Conservation (phyloP, 2,797 vertebrate genomes). For the Dicrostonyx torquatus region DNA sequence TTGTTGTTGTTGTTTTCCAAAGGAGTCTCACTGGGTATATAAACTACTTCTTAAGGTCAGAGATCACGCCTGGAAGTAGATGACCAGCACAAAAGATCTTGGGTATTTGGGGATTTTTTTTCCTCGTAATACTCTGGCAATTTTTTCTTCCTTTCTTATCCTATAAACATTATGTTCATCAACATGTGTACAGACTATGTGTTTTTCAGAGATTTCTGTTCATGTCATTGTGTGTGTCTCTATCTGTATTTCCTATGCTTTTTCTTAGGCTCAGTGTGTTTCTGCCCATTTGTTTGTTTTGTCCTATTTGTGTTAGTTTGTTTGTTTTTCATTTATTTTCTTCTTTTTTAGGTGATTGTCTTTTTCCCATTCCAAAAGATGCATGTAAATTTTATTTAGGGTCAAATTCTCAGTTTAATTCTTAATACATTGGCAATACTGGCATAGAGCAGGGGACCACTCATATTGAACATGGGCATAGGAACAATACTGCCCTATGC, state of each 20-base stretch:
- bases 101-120: neutral
- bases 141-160: neutral
- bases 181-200: neutral
- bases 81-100: neutral
- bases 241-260: neutral
- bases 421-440: neutral
- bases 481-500: neutral
- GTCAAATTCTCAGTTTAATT: neutral
- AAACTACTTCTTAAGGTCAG: neutral
- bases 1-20: no score
- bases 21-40: neutral
- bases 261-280: neutral
- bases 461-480: neutral
- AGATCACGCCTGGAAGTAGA: neutral
- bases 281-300: neutral
- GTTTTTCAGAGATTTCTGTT: neutral
- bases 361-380: neutral
- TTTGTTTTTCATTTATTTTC: neutral
- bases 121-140: neutral
- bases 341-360: neutral
- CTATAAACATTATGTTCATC: neutral
- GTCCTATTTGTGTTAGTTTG: neutral
- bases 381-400: conserved; percentile 7
- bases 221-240: neutral
- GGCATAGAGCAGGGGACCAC: neutral